A percentile compares a stretch with the other conserved stretches of the same genome.
These are phyloP conservation scores for Zosterops lateralis DNA, from an alignment of 2,113 vertebrate species.

Conservation along the genomic window DNA sequence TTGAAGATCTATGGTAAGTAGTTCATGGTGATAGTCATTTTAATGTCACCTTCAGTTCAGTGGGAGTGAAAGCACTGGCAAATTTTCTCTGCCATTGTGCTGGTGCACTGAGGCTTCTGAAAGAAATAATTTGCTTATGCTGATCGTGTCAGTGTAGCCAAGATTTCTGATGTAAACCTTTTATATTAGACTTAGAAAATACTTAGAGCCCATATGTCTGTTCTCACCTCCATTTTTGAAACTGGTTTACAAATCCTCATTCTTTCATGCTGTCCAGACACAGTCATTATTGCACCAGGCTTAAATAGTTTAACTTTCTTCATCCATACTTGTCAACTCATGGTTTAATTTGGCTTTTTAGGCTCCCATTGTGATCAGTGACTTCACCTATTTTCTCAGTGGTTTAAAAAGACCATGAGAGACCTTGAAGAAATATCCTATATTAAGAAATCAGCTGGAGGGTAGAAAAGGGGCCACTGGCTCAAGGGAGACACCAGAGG, in stretches of 20 bases:
- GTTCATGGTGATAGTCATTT: not conserved
- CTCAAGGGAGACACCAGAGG: not conserved
- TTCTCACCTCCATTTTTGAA: not conserved
- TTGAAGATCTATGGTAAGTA: not conserved
- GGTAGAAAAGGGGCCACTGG: not conserved
- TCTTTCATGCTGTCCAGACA: not conserved
- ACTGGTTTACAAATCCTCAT: not conserved
- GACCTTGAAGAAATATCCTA: not conserved
- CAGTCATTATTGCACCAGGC: not conserved
- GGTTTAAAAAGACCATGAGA: not conserved
- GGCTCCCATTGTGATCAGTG: fast-evolving
- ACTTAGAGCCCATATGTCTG: not conserved
- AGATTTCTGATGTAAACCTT: not conserved
- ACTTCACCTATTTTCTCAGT: not conserved
- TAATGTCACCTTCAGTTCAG: not conserved
- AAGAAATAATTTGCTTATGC: not conserved
- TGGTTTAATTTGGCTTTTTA: not conserved
- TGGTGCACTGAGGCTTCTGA: not conserved
- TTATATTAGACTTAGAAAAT: not conserved
- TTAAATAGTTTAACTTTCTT: not conserved
- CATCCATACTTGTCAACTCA: not conserved
- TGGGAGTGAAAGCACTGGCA: not conserved
- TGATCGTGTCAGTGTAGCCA: not conserved
- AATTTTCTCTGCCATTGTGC: not conserved
- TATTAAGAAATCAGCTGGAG: not conserved